Conservation (phyloP, 2,888 invertebrate genomes). For the Nomada lathburiana region DNA sequence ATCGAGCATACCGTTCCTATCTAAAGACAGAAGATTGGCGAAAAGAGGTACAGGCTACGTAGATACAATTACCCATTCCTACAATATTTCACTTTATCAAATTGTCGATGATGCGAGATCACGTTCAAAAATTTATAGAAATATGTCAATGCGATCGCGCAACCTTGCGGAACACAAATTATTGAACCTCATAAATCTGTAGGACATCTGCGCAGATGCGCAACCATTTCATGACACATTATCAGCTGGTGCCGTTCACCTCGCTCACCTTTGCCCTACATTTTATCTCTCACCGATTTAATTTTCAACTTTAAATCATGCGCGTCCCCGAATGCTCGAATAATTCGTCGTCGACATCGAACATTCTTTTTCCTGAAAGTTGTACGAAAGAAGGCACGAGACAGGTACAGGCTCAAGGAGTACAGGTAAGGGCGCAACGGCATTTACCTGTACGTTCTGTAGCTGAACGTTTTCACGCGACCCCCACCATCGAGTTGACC, state of each 20-base stretch:
- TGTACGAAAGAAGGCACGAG: not conserved
- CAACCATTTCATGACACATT: slow-evolving; percentile 40
- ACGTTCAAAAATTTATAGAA: not conserved
- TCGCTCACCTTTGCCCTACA: slow-evolving; percentile 68
- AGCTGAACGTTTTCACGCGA: slow-evolving; percentile 28
- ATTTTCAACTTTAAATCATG: slow-evolving; percentile 21
- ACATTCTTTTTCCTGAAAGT: not conserved
- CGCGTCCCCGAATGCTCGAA: not conserved
- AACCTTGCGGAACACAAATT: slow-evolving; percentile 49
- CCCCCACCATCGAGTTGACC: slow-evolving; percentile 36
- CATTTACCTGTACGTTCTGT: not conserved
- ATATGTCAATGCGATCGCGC: not conserved
- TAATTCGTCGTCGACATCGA: not conserved
- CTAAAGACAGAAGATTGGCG: too few relatives aligned
- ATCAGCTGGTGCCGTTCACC: slow-evolving; percentile 67
- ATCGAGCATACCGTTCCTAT: too few relatives aligned
- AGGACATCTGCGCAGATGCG: slow-evolving; percentile 70
- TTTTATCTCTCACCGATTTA: slow-evolving; percentile 37
- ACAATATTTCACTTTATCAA: not conserved
- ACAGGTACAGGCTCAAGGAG: not conserved
- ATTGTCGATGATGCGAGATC: not conserved
- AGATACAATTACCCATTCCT: too few relatives aligned
- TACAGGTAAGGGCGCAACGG: not conserved
- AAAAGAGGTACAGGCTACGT: too few relatives aligned
- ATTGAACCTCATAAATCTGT: slow-evolving; percentile 65